Evolutionary conservation across 1,140 invertebrate genomes (phyloP), one percentile per base, ranked within the genome.

Genomic region (Bombus superbus): DNA sequence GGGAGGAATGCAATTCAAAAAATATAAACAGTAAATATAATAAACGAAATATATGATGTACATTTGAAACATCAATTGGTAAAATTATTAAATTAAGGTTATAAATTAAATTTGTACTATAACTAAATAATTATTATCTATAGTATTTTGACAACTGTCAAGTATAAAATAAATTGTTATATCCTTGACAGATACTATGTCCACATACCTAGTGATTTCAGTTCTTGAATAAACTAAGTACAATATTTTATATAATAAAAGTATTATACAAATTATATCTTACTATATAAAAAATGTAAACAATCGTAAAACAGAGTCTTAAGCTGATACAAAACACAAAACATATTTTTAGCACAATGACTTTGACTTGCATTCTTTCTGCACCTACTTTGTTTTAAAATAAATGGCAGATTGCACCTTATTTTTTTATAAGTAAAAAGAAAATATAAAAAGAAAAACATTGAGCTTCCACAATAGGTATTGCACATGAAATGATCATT

Each of bases 211-310:
- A 53, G 47, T 5, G 0, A 53, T 68, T 77, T 72, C 71, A 83
- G 75, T 81, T 81, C 44, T 87, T 84, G 38, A 32, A 28, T 69
- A 38, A 82, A 53, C 73, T 90, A 90, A 90, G 85, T 87, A 88
- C 89, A 90, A 69, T 83, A 88, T 40, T 81, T 84, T 57, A 66
- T 86, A 47, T 53, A 73, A n/a, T 76, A 28, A 66, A 66, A 66
- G n/a, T 35, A 66, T 44, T 79, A 47, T 77, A 66, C 59, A 83
- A 80, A 44, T 62, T 44, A 47, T 32, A 76, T 68, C 47, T 53
- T 57, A 6, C 86, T 18, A 81, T 42, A 57, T 64, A 77, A 44
- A 88, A 85, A 80, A 84, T 84, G 76, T 64, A 80, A 84, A 59
- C 42, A 35, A 44, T 35, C 6, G 38, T 18, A 69, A 68, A 77